Percentiles rank a stretch among this genome's conserved stretches.
Evolutionary conservation across 2,113 vertebrate genomes (phyloP).

Genomic region (Calonectris borealis): DNA sequence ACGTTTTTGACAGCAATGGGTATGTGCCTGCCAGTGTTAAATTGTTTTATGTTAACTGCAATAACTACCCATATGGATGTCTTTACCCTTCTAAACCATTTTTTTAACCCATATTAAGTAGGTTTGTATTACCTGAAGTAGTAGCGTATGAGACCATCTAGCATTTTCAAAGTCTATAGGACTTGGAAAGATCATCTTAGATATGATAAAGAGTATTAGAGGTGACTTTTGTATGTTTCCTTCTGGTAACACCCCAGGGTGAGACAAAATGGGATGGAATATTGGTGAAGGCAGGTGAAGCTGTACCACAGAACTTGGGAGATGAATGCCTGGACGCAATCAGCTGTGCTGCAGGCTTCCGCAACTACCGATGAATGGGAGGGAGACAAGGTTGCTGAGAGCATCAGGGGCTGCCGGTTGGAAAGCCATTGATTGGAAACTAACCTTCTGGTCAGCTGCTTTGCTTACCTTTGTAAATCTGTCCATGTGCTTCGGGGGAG

Average conservation of each 20-base stretch:
- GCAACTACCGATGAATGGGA: neutral
- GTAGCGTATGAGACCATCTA: neutral
- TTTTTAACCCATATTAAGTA: neutral
- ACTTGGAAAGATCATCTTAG: neutral
- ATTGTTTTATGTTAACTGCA: neutral
- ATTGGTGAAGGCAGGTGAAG: neutral
- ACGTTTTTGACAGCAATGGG: neutral
- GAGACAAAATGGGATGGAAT: neutral
- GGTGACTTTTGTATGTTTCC: neutral
- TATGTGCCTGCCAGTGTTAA: neutral
- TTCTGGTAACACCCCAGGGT: neutral
- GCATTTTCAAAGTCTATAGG: neutral
- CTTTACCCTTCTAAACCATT: neutral
- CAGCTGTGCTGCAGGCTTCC: neutral
- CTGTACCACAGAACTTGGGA: neutral
- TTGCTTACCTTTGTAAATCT: neutral
- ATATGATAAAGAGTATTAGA: neutral
- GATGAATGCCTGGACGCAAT: neutral
- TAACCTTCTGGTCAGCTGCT: neutral
- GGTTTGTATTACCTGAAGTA: neutral
- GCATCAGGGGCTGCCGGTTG: neutral
- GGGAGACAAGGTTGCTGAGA: neutral
- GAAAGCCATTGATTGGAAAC: neutral
- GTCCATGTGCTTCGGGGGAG: neutral
- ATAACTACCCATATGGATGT: neutral